Conservation (phyloP, 1,140 invertebrate genomes). For the Lordiphosa clarofinis region DNA sequence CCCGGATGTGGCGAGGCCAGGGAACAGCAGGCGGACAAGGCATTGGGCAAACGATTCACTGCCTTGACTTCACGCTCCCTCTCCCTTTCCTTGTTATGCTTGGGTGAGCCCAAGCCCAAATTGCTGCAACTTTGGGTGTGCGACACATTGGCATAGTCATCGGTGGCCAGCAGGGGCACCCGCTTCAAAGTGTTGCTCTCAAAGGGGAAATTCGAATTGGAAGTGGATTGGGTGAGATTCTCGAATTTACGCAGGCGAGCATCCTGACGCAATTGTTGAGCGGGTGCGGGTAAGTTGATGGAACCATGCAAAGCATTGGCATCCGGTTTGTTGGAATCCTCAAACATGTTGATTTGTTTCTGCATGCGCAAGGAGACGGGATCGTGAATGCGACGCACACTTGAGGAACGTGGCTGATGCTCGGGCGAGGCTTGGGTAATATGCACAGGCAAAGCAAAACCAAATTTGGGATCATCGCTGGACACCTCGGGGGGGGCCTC, state of each 20-base stretch:
- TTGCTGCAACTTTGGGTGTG: conserved; percentile 75
- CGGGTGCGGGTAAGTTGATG: conserved; percentile 59
- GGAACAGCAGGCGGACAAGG: conserved; percentile 26
- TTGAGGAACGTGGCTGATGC: conserved; percentile 17
- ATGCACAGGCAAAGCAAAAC: conserved; percentile 48
- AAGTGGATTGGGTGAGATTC: conserved; percentile 71
- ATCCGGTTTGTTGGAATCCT: conserved; percentile 29
- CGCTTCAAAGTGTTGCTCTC: conserved; percentile 72
- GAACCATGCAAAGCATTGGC: conserved; percentile 53
- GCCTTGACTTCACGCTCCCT: neutral
- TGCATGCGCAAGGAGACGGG: conserved; percentile 68
- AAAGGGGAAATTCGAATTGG: conserved; percentile 73
- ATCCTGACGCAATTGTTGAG: conserved; percentile 61
- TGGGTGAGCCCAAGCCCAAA: conserved; percentile 45
- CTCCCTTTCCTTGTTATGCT: conserved; percentile 24
- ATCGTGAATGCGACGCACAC: conserved; percentile 55
- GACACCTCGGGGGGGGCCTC: conserved; percentile 57
- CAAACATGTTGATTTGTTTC: conserved; percentile 75
- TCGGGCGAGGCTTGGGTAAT: conserved; percentile 56
- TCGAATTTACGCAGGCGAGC: conserved; percentile 66
- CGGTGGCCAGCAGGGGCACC: conserved; percentile 44
- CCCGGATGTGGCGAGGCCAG: conserved; percentile 59
- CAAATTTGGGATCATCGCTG: conserved; percentile 51
- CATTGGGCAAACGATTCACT: conserved; percentile 12
- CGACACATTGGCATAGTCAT: conserved; percentile 48